These are phyloP conservation scores for Onychomys torridus DNA, from an alignment of 2,797 vertebrate genomes.

Conservation along the genomic window DNA sequence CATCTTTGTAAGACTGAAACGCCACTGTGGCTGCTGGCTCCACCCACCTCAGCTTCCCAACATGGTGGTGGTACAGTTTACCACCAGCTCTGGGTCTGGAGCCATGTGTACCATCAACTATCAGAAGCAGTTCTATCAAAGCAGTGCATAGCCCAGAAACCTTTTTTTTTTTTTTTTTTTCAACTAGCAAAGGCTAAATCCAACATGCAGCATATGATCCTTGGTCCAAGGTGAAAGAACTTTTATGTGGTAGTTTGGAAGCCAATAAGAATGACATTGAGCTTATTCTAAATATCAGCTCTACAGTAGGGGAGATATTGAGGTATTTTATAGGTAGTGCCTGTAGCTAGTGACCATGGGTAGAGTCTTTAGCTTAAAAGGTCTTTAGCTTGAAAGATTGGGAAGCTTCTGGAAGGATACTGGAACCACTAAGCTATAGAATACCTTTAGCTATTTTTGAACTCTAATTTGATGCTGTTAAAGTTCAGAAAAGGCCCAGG, in stretches of 20 bases:
- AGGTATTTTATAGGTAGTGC: background rate
- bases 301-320: background rate
- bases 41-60: too few relatives aligned
- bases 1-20: too few relatives aligned
- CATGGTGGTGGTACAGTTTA: too few relatives aligned
- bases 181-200: too few relatives aligned
- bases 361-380: background rate
- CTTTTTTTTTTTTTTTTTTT: too few relatives aligned
- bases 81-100: too few relatives aligned
- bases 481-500: background rate
- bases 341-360: background rate
- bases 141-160: too few relatives aligned
- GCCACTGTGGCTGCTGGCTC: too few relatives aligned
- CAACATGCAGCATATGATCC: too few relatives aligned
- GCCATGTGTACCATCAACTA: too few relatives aligned
- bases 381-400: background rate
- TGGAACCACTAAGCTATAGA: background rate
- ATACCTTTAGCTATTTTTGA: conserved; percentile 8
- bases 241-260: background rate
- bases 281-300: background rate
- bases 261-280: background rate
- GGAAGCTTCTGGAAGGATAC: background rate
- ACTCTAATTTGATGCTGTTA: background rate
- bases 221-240: background rate
- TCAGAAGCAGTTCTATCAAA: too few relatives aligned